phyloP scores from a whole-genome alignment of 2,888 invertebrate species.

The Caenorhabditis sp. region DNA sequence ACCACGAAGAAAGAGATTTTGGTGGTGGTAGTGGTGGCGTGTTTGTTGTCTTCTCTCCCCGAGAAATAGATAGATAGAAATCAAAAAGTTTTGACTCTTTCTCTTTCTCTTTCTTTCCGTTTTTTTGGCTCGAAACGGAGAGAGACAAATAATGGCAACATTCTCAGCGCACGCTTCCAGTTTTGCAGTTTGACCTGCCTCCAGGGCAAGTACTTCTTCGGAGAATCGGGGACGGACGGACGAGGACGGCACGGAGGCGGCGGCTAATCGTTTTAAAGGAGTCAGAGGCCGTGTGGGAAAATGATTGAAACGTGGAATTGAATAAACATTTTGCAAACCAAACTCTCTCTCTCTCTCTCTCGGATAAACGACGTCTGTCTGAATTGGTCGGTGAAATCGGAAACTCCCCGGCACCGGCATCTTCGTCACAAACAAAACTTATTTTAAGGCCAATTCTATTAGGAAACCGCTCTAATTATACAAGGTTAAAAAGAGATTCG shows the following conservation, averaged over 20 bases:
- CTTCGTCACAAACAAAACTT: too few species aligned
- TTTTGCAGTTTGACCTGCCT: constrained; percentile 11
- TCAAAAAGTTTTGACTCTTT: constrained; percentile 38
- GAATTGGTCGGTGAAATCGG: constrained; percentile 22
- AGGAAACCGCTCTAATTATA: too few species aligned
- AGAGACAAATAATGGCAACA: constrained; percentile 19
- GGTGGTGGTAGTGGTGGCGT: constrained; percentile 35
- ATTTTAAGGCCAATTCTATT: too few species aligned
- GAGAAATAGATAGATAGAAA: constrained; percentile 42
- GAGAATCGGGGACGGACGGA: too few species aligned
- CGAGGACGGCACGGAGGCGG: too few species aligned
- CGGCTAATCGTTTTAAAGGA: constrained; percentile 42
- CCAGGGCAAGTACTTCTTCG: constrained; percentile 37
- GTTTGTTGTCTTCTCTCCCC: constrained; percentile 34
- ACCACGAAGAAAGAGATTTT: constrained; percentile 26
- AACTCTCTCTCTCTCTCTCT: too few species aligned
- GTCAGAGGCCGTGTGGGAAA: constrained; percentile 33
- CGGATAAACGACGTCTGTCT: constrained; percentile 19
- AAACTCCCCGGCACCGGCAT: too few species aligned
- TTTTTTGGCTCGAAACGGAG: not conserved
- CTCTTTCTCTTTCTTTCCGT: not conserved
- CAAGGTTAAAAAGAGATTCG: too few species aligned
- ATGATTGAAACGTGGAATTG: not conserved
- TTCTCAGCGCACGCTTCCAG: not conserved
- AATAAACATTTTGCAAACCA: constrained; percentile 26